Conservation (phyloP, 2,113 vertebrate genomes). For the Oreocharis arfaki region DNA sequence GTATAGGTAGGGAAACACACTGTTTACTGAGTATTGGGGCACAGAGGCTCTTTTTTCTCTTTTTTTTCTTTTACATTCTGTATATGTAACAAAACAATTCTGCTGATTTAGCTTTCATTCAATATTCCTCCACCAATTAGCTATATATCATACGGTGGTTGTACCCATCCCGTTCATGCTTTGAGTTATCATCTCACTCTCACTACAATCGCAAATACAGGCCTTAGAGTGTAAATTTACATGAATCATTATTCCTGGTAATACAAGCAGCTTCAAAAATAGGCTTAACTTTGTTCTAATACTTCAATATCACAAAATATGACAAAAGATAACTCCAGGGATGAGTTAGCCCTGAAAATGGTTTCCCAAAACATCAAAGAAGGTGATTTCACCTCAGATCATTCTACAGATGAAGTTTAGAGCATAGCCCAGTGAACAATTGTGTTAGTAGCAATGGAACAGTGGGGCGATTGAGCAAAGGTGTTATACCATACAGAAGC, state of each 20-base stretch:
- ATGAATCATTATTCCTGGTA: not conserved
- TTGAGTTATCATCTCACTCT: not conserved
- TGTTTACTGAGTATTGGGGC: not conserved
- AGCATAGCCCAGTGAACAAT: not conserved
- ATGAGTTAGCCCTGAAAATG: not conserved
- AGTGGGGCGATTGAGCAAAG: not conserved
- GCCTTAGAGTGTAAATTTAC: not conserved
- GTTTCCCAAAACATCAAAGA: constrained; percentile 10
- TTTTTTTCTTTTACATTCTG: not conserved
- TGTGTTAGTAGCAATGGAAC: not conserved
- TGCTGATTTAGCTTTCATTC: not conserved
- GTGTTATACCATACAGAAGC: not conserved
- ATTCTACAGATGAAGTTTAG: not conserved
- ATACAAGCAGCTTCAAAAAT: not conserved
- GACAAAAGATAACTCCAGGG: constrained; percentile 7
- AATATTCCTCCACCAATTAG: not conserved
- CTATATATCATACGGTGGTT: not conserved
- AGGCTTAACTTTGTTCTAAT: constrained; percentile 13
- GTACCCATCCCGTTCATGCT: not conserved
- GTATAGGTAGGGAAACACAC: not conserved
- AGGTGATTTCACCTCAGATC: not conserved
- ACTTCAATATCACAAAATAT: constrained; percentile 33
- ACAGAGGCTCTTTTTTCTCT: not conserved
- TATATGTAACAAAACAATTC: not conserved
- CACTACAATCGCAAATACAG: not conserved